Percentiles rank a stretch among this genome's conserved stretches.
Evolutionary conservation across 2,113 vertebrate genomes (phyloP).

Genomic region (Thunnus maccoyii): DNA sequence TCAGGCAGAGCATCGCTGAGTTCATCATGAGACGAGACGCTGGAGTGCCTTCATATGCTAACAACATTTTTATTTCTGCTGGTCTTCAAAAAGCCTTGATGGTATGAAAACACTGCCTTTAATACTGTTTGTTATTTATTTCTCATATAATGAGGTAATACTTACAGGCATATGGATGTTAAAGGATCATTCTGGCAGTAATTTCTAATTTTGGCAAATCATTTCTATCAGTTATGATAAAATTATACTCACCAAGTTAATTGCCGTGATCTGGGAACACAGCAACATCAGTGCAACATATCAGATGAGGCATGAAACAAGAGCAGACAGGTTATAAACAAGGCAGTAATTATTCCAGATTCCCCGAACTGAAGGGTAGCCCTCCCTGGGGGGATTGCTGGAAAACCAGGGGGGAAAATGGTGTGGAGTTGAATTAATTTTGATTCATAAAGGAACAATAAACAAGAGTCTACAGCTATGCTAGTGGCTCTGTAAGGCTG

Average conservation of each 20-base stretch:
- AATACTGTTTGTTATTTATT: not conserved
- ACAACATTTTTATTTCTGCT: slow-evolving; percentile 72
- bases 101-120: slow-evolving; percentile 55
- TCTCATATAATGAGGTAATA: not conserved
- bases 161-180: not conserved
- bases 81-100: slow-evolving; percentile 71
- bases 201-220: not conserved
- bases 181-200: no score
- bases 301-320: not conserved
- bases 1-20: slow-evolving; percentile 69
- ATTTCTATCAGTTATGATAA: not conserved
- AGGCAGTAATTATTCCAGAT: no score
- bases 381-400: no score
- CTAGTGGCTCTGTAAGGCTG: no score
- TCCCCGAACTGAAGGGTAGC: no score
- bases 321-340: no score
- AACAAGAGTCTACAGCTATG: no score
- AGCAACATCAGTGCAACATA: not conserved
- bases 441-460: no score
- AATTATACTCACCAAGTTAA: not conserved
- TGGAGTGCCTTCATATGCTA: slow-evolving; percentile 60
- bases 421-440: no score
- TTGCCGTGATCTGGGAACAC: not conserved
- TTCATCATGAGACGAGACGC: slow-evolving; percentile 77
- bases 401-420: no score